Evolutionary conservation across 2,888 invertebrate species (phyloP).

Genomic region (Zele albiditarsus): DNA sequence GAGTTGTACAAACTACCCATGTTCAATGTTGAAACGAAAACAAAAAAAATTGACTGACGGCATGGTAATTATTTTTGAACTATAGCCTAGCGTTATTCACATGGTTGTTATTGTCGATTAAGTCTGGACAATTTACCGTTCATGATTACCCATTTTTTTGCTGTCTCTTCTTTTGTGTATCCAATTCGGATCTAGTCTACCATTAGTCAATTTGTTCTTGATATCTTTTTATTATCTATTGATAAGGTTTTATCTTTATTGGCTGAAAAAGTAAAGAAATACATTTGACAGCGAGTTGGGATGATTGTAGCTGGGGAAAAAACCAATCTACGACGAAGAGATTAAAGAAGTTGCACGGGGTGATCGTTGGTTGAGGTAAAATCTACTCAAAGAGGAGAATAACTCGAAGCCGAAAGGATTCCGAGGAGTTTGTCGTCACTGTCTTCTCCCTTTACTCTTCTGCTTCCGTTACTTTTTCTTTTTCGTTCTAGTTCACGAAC

Average conservation of each 20-base stretch:
- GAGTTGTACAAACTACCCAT: conserved; percentile 19
- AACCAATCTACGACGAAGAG: conserved; percentile 19
- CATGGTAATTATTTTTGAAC: neutral
- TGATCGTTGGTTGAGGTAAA: conserved; percentile 8
- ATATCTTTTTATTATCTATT: conserved; percentile 8
- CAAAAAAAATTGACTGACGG: conserved; percentile 1
- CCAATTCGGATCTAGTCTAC: neutral
- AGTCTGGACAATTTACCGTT: neutral
- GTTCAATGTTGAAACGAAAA: neutral
- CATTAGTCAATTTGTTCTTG: neutral
- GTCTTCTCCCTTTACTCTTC: conserved; percentile 1
- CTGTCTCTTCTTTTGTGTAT: neutral
- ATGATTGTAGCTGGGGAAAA: neutral
- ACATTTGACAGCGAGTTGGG: neutral
- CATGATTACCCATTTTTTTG: neutral
- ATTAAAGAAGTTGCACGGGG: conserved; percentile 7
- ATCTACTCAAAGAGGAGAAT: conserved; percentile 18
- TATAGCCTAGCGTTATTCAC: neutral
- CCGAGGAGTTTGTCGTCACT: conserved; percentile 14
- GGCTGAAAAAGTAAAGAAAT: conserved; percentile 18
- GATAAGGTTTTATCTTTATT: conserved; percentile 14
- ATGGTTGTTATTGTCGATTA: neutral
- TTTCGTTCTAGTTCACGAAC: conserved; percentile 15
- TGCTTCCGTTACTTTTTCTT: conserved; percentile 6
- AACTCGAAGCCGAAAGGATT: conserved; percentile 13